Conservation (phyloP, 1,140 invertebrate species). For the Anoplophora glabripennis region DNA sequence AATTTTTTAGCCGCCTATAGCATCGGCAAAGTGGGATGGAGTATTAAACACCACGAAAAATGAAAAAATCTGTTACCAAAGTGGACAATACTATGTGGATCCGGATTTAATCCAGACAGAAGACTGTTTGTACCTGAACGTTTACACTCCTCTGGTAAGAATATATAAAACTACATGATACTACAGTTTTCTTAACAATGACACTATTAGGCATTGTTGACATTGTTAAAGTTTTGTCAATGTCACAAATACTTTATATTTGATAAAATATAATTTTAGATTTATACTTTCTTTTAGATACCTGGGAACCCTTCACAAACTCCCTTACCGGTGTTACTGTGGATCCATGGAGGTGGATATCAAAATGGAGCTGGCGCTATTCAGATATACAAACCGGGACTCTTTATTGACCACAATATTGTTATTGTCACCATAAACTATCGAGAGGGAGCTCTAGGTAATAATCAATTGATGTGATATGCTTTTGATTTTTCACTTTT, state of each 20-base stretch:
- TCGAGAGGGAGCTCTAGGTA: constrained; percentile 51
- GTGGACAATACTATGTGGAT: neutral
- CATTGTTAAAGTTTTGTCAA: too few species aligned
- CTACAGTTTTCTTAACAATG: neutral
- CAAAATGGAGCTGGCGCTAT: constrained; percentile 9
- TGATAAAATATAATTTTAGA: neutral
- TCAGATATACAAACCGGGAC: constrained; percentile 43
- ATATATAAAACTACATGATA: neutral
- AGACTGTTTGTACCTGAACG: constrained; percentile 4
- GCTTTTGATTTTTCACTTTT: too few species aligned
- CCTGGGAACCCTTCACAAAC: neutral
- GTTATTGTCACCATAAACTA: constrained; percentile 59
- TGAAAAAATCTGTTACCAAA: neutral
- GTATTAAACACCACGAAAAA: neutral
- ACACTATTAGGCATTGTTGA: too few species aligned
- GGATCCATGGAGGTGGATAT: constrained; percentile 19
- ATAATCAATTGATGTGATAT: too few species aligned
- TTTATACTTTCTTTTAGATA: neutral
- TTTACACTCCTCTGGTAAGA: constrained; percentile 4
- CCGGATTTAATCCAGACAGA: neutral
- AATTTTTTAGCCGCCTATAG: neutral
- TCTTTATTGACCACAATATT: constrained; percentile 49
- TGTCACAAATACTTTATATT: neutral
- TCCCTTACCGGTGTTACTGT: constrained; percentile 18
- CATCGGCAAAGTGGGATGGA: neutral